Evolutionary conservation across 2,797 vertebrate genomes (phyloP).

Genomic region (Phataginus tricuspis): DNA sequence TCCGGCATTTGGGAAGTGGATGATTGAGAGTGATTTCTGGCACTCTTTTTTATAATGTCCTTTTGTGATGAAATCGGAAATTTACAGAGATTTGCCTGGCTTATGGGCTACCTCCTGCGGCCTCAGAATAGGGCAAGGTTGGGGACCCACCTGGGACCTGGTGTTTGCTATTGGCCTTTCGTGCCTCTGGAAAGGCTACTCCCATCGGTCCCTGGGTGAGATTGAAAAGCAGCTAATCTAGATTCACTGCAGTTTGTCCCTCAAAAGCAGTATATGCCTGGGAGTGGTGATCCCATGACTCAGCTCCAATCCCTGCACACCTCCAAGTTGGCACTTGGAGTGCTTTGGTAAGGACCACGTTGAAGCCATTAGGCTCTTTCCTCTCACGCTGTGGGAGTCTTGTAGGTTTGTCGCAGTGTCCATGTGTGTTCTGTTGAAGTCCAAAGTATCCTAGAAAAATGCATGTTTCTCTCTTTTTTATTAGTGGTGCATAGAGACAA

Average conservation of each 20-base stretch:
- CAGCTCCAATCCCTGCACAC: neutral
- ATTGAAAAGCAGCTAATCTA: neutral
- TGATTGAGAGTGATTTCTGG: neutral
- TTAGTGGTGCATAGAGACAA: neutral
- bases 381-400: neutral
- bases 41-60: neutral
- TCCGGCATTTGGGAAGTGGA: neutral
- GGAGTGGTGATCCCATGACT: neutral
- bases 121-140: neutral
- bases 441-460: neutral
- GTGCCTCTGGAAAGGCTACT: neutral
- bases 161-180: neutral
- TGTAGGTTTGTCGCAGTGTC: neutral
- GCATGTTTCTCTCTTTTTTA: neutral
- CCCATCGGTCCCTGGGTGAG: neutral
- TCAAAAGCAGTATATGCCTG: neutral
- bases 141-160: fast-evolving
- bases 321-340: neutral
- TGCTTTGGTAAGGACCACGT: neutral
- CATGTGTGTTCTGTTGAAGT: neutral
- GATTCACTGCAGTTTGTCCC: neutral
- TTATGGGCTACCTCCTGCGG: neutral
- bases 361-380: neutral
- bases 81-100: neutral
- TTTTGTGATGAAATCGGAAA: neutral